These are phyloP conservation scores for Perodicticus potto DNA, from an alignment of 2,797 vertebrate species.

Conservation along the genomic window DNA sequence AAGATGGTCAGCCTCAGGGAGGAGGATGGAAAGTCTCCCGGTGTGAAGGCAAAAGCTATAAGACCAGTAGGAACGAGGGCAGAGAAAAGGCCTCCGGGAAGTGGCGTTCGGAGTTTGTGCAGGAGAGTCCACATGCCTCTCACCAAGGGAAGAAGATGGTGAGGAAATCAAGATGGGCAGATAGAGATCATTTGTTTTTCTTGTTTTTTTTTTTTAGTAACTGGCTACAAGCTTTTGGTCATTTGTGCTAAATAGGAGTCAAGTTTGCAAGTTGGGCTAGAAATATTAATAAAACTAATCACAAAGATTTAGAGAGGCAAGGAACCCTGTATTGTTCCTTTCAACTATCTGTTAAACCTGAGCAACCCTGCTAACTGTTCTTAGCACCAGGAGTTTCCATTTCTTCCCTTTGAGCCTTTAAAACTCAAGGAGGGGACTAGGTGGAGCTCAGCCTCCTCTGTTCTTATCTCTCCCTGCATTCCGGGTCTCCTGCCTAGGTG, in stretches of 20 bases:
- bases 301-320: not conserved
- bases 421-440: not conserved
- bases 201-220: not conserved
- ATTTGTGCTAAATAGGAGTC: not conserved
- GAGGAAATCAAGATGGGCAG: not conserved
- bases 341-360: not conserved
- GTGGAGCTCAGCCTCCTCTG: not conserved
- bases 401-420: conserved; percentile 24
- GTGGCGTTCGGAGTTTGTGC: not conserved
- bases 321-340: not conserved
- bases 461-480: not conserved
- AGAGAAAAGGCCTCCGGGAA: not conserved
- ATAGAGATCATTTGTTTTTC: not conserved
- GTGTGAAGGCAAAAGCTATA: not conserved
- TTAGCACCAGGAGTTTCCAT: not conserved
- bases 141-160: not conserved
- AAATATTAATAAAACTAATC: not conserved
- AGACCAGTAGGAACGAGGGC: not conserved
- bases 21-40: not conserved
- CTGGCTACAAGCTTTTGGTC: not conserved
- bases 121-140: rapidly evolving
- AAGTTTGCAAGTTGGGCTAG: not conserved
- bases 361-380: not conserved
- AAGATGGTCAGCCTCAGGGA: not conserved
- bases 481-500: not conserved